Evolutionary conservation across 2,113 vertebrate genomes (phyloP), one percentile per base, ranked within the genome.

Genomic region (Nothoprocta pentlandii): DNA sequence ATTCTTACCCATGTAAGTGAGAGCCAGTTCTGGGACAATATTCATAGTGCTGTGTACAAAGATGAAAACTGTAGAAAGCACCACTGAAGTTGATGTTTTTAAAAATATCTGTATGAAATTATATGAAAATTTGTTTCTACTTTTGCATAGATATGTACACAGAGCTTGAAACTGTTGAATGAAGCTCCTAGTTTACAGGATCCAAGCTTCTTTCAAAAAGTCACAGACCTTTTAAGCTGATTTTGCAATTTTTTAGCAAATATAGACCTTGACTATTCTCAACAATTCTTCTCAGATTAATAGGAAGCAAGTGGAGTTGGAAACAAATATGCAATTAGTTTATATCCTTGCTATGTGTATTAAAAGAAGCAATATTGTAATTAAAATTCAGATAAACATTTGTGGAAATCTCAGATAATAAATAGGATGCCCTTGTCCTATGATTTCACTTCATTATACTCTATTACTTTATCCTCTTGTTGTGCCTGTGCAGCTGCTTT

Each of bases 291-390:
- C 84, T 94, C 46, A 51, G 94, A 94, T 97, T 97, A 97, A 97
- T 9, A n/a, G 93, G 75, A 93, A 93, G 90, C 85, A 95, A 95
- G 97, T 74, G 90, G 81, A 75, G 34, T 93, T 81, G 92, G 89
- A 90, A 90, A 94, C 53, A 96, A 96, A 97, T 96, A 90, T 80
- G 75, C 86, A 97, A 97, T 98, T 97, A 97, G 91, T 97, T 97
- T 94, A 87, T 92, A 93, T 82, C 81, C 93, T 95, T 89, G 69
- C 84, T 94, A 26, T 93, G 78, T 93, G 77, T 97, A 92, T 96
- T 97, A 97, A 97, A 97, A 67, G 81, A 96, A 98, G 92, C 59
- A 82, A 94, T 97, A 96, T 91, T 95, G 83, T 96, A 94, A 95
- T 94, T 97, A 95, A 97, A 97, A 95, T 94, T 86, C 47, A 96